Evolutionary conservation across 2,888 invertebrate species (phyloP), one percentile per base, ranked within the genome.

Genomic region (Pollenia amentaria): DNA sequence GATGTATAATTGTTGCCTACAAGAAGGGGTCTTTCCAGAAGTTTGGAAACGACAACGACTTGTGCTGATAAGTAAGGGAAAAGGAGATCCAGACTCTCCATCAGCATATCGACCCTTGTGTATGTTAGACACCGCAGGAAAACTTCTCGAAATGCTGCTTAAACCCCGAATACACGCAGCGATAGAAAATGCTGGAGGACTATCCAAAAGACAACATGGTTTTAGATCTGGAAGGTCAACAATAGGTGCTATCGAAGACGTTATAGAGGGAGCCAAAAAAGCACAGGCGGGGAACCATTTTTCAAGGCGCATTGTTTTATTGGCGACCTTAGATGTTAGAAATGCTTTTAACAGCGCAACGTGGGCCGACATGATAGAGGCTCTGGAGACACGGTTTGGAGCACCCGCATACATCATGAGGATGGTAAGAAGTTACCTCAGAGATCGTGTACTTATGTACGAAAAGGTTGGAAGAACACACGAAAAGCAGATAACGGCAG

Each of bases 121-220:
- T n/a, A n/a, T n/a, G n/a, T n/a, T 76, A 38, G 48, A 76, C 38
- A 65, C 53, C 16, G 64, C 69, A 46, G 57, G n/a, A n/a, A n/a
- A n/a, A n/a, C 65, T 78, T 18, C 51, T 67, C 12, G 57, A 57
- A 29, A 67, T 11, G 57, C 53, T 48, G 29, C 51, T 69, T 14
- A 51, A 38, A 53, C 16, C 16, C 3, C 9, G 51, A n/a, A 12
- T 53, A 69, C 10, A 4, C 11, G 53, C 14, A 70, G 55, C 55
- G 4, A 10, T 62, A 21, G 40, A 42, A 42, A n/a, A 40, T 62
- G 16, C 3, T 7, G 62, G 42, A 21, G 62, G n/a, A 12, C 53
- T 53, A 3, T 53, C 53, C 3, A 18, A 6, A 18, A 53, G 53
- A 53, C 53, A 53, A 53, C 14, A 53, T 48, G 16, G 53, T 16